These are phyloP conservation scores for Nudaria mundana DNA, from an alignment of 2,888 invertebrate species.

Conservation along the genomic window DNA sequence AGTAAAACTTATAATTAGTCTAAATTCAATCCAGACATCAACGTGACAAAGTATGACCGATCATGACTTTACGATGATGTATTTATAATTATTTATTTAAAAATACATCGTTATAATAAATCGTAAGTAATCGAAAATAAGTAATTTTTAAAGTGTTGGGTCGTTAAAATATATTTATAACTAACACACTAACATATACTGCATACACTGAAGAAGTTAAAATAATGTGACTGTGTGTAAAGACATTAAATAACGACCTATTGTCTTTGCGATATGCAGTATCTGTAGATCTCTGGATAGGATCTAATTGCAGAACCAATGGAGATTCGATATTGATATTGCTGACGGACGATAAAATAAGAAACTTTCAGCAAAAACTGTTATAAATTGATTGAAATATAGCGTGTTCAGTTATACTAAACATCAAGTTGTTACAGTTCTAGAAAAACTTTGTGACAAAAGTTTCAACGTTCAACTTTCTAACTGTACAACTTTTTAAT, in stretches of 20 bases:
- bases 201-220: no score
- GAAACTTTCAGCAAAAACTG: neutral
- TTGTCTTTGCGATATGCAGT: conserved; percentile 23
- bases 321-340: conserved; percentile 3
- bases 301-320: conserved; percentile 17
- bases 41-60: no score
- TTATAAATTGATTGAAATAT: conserved; percentile 3
- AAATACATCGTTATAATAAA: no score
- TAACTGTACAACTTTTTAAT: neutral
- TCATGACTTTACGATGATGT: no score
- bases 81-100: no score
- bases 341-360: neutral
- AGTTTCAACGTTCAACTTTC: neutral
- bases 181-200: no score
- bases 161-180: no score
- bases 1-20: no score
- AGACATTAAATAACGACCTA: conserved; percentile 26
- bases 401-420: conserved; percentile 7
- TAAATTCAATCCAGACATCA: no score
- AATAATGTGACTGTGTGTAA: no score
- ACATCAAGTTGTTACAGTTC: neutral
- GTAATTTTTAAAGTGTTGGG: neutral
- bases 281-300: conserved; percentile 5
- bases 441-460: neutral
- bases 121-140: conserved; percentile 9